Percentiles rank a stretch among this genome's conserved stretches.
These are phyloP conservation scores for Lamellibrachia columna DNA, from an alignment of 2,888 invertebrate genomes.

Conservation along the genomic window DNA sequence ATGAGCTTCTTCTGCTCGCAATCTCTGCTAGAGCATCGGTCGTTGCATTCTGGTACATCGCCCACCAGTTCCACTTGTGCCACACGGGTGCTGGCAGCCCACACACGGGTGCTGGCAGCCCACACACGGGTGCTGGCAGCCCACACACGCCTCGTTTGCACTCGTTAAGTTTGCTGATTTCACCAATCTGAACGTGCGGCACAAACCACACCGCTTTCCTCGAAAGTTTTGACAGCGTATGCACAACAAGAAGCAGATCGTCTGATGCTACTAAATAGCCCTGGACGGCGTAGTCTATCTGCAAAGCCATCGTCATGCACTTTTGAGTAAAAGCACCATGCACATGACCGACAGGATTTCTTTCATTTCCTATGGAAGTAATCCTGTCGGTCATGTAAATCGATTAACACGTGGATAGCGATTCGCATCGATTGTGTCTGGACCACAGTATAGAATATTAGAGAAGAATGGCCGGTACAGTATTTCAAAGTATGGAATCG, in stretches of 20 bases:
- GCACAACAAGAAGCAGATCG: constrained; percentile 35
- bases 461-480: constrained; percentile 44
- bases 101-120: no score
- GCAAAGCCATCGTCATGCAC: constrained; percentile 35
- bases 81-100: not conserved
- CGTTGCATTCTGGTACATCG: constrained; percentile 33
- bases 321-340: constrained; percentile 40
- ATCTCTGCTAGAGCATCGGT: constrained; percentile 22
- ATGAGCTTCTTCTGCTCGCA: not conserved
- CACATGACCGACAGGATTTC: constrained; percentile 35
- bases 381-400: no score
- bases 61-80: constrained; percentile 35
- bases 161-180: constrained; percentile 35
- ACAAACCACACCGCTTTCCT: constrained; percentile 36
- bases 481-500: constrained; percentile 31
- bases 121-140: constrained; percentile 29
- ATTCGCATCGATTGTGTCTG: constrained; percentile 26
- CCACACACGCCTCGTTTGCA: constrained; percentile 42
- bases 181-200: constrained; percentile 36
- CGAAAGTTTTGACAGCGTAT: constrained; percentile 24
- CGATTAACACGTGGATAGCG: constrained; percentile 23
- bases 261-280: constrained; percentile 41
- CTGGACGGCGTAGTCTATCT: constrained; percentile 32
- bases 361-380: no score
- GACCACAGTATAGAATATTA: constrained; percentile 40